phyloP scores from a whole-genome alignment of 2,888 invertebrate genomes.

The Leptinotarsa peninsularis region DNA sequence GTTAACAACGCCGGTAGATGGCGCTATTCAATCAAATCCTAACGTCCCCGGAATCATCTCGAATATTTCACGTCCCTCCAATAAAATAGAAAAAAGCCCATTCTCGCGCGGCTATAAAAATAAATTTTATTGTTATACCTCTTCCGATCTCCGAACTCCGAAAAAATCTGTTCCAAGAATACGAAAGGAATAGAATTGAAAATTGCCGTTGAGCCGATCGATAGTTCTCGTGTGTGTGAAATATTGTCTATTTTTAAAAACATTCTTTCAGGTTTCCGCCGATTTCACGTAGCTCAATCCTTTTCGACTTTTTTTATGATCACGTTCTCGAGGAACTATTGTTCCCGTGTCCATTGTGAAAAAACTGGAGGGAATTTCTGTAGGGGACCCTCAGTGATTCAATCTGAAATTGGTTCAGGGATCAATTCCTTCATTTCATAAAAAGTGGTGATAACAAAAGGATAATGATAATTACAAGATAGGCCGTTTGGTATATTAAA shows the following conservation, averaged over 20 bases:
- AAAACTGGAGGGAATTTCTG: not conserved
- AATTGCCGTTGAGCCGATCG: conserved; percentile 35
- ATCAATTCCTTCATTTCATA: conserved; percentile 7
- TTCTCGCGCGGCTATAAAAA: conserved; percentile 37
- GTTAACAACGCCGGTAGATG: not conserved
- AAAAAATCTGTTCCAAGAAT: conserved; percentile 36
- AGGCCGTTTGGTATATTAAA: too few relatives aligned
- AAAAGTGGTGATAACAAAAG: not conserved
- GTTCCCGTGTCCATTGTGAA: conserved; percentile 9
- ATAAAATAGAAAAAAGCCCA: conserved; percentile 32
- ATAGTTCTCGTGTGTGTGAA: conserved; percentile 40
- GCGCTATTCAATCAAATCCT: conserved; percentile 28
- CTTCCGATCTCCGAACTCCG: conserved; percentile 37
- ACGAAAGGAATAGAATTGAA: conserved; percentile 38
- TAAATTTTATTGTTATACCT: conserved; percentile 46
- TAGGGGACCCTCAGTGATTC: not conserved
- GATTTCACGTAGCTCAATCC: conserved; percentile 36
- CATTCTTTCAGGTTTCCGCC: conserved; percentile 39
- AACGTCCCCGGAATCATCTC: conserved; percentile 25
- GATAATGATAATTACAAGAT: too few relatives aligned
- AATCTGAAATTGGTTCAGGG: not conserved
- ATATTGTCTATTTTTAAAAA: conserved; percentile 47
- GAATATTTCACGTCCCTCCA: conserved; percentile 30
- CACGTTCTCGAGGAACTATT: conserved; percentile 15
- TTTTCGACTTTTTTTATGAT: conserved; percentile 33